A percentile compares a stretch with the other conserved stretches of the same genome.
phyloP scores from a whole-genome alignment of 1,140 invertebrate genomes.

The Phocides pigmalion region DNA sequence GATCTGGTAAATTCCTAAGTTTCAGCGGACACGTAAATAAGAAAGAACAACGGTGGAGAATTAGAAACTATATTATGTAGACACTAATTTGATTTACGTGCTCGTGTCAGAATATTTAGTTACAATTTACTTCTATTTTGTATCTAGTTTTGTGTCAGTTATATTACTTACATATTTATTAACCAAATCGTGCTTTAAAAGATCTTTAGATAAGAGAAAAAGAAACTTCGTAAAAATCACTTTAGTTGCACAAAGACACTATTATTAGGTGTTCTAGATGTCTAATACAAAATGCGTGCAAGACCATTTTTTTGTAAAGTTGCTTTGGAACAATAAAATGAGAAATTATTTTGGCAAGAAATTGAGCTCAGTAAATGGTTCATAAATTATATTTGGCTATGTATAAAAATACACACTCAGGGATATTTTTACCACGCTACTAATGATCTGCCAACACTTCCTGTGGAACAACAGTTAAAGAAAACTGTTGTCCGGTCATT shows the following conservation, averaged over 20 bases:
- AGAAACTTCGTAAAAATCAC: too few relatives aligned
- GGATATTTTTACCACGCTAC: constrained; percentile 41
- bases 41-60: background rate
- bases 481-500: constrained; percentile 43
- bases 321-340: background rate
- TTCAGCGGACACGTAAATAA: constrained; percentile 13
- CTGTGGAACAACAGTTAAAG: constrained; percentile 44
- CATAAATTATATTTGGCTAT: constrained; percentile 43
- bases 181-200: too few relatives aligned
- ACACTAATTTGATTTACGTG: too few relatives aligned
- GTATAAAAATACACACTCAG: constrained; percentile 39
- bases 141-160: too few relatives aligned
- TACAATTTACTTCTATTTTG: too few relatives aligned
- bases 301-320: too few relatives aligned
- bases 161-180: too few relatives aligned
- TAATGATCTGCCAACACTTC: constrained; percentile 46
- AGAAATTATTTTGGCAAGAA: background rate
- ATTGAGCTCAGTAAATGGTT: background rate
- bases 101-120: too few relatives aligned
- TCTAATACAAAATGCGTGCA: too few relatives aligned
- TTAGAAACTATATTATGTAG: background rate
- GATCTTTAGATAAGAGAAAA: too few relatives aligned
- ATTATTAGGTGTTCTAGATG: too few relatives aligned
- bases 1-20: constrained; percentile 2
- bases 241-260: too few relatives aligned